phyloP scores from a whole-genome alignment of 2,113 vertebrate genomes.

The Thalassarche chlororhynchos region DNA sequence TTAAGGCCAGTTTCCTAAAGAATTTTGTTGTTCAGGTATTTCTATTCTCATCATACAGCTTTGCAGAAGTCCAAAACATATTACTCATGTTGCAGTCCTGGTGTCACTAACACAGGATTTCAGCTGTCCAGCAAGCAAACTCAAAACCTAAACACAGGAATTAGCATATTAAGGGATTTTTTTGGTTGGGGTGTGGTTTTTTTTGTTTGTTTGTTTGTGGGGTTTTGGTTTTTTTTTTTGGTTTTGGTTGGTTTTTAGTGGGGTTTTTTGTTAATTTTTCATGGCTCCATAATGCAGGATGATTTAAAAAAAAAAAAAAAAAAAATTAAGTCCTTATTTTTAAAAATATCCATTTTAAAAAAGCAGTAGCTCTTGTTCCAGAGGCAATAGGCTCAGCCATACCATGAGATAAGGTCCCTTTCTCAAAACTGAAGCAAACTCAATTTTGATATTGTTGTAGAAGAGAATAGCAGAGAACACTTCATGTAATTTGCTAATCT shows the following conservation, averaged over 20 bases:
- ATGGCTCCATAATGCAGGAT: background rate
- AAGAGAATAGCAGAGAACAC: background rate
- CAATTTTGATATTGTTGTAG: background rate
- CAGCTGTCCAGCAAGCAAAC: background rate
- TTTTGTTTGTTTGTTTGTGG: no score
- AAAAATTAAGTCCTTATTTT: background rate
- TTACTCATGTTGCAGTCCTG: background rate
- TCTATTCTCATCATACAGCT: background rate
- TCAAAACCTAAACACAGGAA: background rate
- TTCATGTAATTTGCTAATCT: background rate
- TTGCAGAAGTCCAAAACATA: background rate
- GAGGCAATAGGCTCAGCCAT: background rate
- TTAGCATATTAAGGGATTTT: background rate
- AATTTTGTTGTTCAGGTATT: background rate
- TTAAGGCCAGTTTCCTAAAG: background rate
- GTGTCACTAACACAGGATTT: background rate
- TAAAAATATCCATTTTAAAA: background rate
- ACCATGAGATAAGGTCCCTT: background rate
- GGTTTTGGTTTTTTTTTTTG: no score
- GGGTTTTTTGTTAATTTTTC: background rate
- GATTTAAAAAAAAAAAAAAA: background rate
- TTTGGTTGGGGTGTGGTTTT: no score
- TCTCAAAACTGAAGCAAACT: background rate
- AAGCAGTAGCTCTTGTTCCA: background rate
- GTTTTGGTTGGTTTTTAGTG: no score